phyloP scores from a whole-genome alignment of 1,140 invertebrate genomes.

The Heliconius eleuchia region DNA sequence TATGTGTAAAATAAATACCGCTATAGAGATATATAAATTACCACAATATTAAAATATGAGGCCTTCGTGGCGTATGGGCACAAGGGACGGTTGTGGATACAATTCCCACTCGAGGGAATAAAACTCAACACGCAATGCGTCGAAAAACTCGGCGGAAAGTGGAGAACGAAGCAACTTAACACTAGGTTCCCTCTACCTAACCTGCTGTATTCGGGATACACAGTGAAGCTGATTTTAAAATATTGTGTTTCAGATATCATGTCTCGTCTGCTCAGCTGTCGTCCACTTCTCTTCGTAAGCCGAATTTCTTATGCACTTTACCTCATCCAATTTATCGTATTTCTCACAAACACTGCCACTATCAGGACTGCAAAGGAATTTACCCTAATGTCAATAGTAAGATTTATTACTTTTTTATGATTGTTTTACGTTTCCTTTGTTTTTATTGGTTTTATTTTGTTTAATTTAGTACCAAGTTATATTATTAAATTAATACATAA shows the following conservation, averaged over 20 bases:
- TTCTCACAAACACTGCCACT: conserved; percentile 84
- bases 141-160: too few relatives aligned
- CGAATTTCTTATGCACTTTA: conserved; percentile 89
- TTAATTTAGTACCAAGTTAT: neutral
- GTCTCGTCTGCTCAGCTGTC: conserved; percentile 85
- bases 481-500: too few relatives aligned
- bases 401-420: conserved; percentile 26
- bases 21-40: too few relatives aligned
- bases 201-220: too few relatives aligned
- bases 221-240: neutral
- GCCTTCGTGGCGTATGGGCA: too few relatives aligned
- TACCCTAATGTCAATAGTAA: conserved; percentile 79
- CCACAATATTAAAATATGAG: neutral
- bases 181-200: too few relatives aligned
- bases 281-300: conserved; percentile 85
- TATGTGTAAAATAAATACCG: too few relatives aligned
- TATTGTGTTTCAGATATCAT: conserved; percentile 62
- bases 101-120: too few relatives aligned
- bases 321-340: conserved; percentile 86
- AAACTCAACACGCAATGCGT: too few relatives aligned
- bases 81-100: too few relatives aligned
- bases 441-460: neutral
- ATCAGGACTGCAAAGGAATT: conserved; percentile 82
- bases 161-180: too few relatives aligned
- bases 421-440: conserved; percentile 26